Evolutionary conservation across 2,113 vertebrate genomes (phyloP).

Genomic region (Malurus alboscapulatus): DNA sequence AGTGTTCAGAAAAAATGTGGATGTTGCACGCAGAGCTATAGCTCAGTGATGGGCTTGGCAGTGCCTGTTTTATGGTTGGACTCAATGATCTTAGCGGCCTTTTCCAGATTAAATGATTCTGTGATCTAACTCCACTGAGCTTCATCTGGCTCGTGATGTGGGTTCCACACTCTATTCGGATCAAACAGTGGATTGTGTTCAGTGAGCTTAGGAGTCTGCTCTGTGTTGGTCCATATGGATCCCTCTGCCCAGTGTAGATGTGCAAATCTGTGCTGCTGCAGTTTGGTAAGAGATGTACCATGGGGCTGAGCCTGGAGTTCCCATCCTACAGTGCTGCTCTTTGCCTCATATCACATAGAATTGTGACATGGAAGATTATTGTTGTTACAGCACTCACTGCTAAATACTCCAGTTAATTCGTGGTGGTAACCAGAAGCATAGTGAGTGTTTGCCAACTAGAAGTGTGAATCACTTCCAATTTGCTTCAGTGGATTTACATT

Average conservation of each 20-base stretch:
- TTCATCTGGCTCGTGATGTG: not conserved
- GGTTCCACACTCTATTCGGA: not conserved
- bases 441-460: not conserved
- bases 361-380: not conserved
- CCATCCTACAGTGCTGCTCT: not conserved
- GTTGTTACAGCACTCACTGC: not conserved
- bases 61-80: not conserved
- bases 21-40: not conserved
- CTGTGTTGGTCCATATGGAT: not conserved
- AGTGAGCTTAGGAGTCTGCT: not conserved
- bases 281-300: not conserved
- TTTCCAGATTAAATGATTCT: not conserved
- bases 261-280: not conserved
- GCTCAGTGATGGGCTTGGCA: not conserved
- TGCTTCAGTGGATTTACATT: not conserved
- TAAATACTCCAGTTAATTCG: not conserved
- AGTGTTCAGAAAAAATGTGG: not conserved
- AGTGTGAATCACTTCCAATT: not conserved
- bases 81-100: not conserved
- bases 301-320: not conserved
- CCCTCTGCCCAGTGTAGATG: not conserved
- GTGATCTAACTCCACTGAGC: not conserved
- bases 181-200: fast-evolving
- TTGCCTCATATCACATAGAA: not conserved
- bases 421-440: not conserved